Conservation (phyloP, 1,140 invertebrate genomes). For the Palaemon carinicauda region DNA sequence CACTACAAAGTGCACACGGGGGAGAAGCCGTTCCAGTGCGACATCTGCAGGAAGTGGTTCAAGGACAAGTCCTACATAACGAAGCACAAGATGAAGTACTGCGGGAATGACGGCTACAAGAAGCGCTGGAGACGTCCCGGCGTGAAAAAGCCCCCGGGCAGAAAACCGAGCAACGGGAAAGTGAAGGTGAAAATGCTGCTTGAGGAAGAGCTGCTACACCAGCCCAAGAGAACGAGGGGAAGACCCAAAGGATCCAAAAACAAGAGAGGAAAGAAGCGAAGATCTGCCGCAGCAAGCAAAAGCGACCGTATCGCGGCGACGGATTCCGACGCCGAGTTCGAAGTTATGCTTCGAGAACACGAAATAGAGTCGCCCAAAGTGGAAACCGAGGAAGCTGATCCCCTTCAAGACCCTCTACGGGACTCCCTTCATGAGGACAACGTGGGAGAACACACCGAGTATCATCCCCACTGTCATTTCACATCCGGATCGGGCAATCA, state of each 20-base stretch:
- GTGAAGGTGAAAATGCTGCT: neutral
- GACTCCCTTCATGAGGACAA: too few relatives aligned
- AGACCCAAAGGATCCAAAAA: slow-evolving; percentile 53
- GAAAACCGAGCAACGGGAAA: slow-evolving; percentile 16
- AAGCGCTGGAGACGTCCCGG: slow-evolving; percentile 53
- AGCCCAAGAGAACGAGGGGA: slow-evolving; percentile 35
- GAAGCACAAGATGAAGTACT: slow-evolving; percentile 56
- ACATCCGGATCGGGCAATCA: slow-evolving; percentile 11
- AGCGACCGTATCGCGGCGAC: neutral
- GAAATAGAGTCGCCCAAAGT: slow-evolving; percentile 12
- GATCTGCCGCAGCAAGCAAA: neutral
- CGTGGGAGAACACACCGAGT: neutral
- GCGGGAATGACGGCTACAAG: slow-evolving; percentile 57
- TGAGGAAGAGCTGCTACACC: slow-evolving; percentile 24
- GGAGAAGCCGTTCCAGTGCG: slow-evolving; percentile 58
- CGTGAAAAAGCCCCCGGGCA: slow-evolving; percentile 50
- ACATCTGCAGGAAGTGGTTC: slow-evolving; percentile 55
- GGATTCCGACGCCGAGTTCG: slow-evolving; percentile 43
- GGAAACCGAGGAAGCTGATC: neutral
- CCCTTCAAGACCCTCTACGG: neutral
- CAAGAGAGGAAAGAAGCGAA: slow-evolving; percentile 40
- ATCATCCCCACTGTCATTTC: neutral
- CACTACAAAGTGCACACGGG: slow-evolving; percentile 55
- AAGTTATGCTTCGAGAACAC: slow-evolving; percentile 35
- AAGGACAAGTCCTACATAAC: slow-evolving; percentile 62